A percentile compares a stretch with the other conserved stretches of the same genome.
phyloP scores from a whole-genome alignment of 2,888 invertebrate species.

The Halictus ligatus region DNA sequence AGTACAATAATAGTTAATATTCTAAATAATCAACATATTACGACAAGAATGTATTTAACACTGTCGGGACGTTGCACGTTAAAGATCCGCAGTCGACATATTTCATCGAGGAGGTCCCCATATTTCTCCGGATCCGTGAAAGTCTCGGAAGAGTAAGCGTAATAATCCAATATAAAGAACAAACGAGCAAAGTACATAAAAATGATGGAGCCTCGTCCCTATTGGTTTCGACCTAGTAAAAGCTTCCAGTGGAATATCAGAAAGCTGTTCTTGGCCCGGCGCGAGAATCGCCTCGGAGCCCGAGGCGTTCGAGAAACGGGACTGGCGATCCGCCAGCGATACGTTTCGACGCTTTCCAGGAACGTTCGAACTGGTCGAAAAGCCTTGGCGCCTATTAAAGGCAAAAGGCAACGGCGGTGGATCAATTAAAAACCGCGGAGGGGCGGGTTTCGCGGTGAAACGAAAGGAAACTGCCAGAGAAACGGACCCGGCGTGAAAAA shows the following conservation, averaged over 20 bases:
- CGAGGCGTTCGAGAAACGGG: not conserved
- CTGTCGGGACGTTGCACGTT: not conserved
- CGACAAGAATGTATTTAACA: not conserved
- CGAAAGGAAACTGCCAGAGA: slow-evolving; percentile 13
- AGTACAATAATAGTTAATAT: too few relatives aligned
- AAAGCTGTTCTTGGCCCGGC: slow-evolving; percentile 26
- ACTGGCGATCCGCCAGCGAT: slow-evolving; percentile 54
- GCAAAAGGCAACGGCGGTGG: slow-evolving; percentile 26
- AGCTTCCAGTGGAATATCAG: slow-evolving; percentile 24
- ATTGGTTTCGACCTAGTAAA: slow-evolving; percentile 33
- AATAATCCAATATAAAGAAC: slow-evolving; percentile 1
- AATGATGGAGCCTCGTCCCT: slow-evolving; percentile 16
- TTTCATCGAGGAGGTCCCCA: not conserved
- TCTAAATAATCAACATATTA: too few relatives aligned
- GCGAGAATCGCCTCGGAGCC: slow-evolving; percentile 1
- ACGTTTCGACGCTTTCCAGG: slow-evolving; percentile 51
- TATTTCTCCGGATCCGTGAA: not conserved
- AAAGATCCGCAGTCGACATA: too few relatives aligned
- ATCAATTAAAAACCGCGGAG: slow-evolving; percentile 66
- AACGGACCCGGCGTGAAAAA: slow-evolving; percentile 17
- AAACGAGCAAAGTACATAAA: not conserved
- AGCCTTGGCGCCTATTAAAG: slow-evolving; percentile 19
- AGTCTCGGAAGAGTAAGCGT: not conserved
- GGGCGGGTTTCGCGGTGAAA: slow-evolving; percentile 28
- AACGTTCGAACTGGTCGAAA: slow-evolving; percentile 36